Base-by-base conservation (phyloP, 2,888 invertebrate species). In the Entomobrya multifasciata region DNA sequence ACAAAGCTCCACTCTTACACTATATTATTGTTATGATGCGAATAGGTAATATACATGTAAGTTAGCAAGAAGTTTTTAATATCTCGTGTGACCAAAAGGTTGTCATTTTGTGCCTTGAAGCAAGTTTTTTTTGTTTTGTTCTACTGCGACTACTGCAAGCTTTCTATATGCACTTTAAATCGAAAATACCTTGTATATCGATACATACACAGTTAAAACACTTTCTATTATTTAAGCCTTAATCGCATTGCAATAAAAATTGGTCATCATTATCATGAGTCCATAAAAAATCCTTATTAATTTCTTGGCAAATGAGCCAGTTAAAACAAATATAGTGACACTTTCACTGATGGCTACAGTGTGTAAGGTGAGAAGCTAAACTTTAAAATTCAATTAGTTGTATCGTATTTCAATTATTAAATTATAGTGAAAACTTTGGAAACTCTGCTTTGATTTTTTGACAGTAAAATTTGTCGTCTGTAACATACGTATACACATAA, bases 61-160 rank as follows among this genome's bases (percentile, higher is more conserved):
- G 27, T 70, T 67, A 44, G 67, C 22, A 67, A 67, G 44, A 41
- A 36, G 47, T 4, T 70, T 49, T 70, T n/a, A 76, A 55, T 13
- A 80, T 80, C 67, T 57, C 22, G 57, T 80, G 67, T 80, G 80
- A 80, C 80, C 80, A 80, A 80, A 80, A 41, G 44, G 57, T 80
- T 80, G 80, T 80, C 80, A 67, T 67, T 36, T 47, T 65, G 80
- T 80, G 80, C 80, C 80, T 80, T 80, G 11, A 47, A 77, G 57
- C 77, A n/a, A 57, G 30, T 36, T 76, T 17, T 13, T 36, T n/a
- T 27, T 76, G 55, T 70, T 44, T 2, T 60, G 55, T 60, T 30
- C 36, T 10, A 11, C 49, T 72, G 20, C 10, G 20, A 17, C 6
- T 67, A 17, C 20, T 41, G 11, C 22, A n/a, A 8, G 55, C 25